Evolutionary conservation across 2,888 invertebrate genomes (phyloP).

Genomic region (Podabrus alpinus): DNA sequence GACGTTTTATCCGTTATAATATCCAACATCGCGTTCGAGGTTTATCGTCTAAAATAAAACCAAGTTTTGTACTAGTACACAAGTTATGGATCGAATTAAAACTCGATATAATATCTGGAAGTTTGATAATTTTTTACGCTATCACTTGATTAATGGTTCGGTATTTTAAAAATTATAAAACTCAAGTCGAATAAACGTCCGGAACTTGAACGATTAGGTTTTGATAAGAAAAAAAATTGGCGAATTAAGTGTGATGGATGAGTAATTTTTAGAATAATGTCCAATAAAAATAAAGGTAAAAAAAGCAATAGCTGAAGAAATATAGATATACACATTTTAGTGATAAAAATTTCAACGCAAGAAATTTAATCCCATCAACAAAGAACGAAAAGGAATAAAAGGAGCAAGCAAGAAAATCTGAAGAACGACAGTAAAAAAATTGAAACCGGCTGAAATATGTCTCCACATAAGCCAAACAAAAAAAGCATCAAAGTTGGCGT

Average conservation of each 20-base stretch:
- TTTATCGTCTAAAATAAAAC: background rate
- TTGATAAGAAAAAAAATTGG: background rate
- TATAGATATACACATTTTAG: background rate
- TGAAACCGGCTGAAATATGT: constrained; percentile 32
- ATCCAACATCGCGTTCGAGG: background rate
- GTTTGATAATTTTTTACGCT: background rate
- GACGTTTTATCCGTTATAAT: background rate
- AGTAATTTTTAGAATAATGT: background rate
- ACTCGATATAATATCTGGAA: background rate
- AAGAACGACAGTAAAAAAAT: constrained; percentile 12
- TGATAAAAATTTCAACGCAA: background rate
- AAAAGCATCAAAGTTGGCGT: constrained; percentile 41
- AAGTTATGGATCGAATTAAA: background rate
- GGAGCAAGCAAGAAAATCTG: constrained; percentile 16
- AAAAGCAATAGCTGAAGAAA: background rate
- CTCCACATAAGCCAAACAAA: constrained; percentile 35
- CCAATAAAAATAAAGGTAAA: background rate
- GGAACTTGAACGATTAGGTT: background rate
- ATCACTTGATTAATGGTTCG: background rate
- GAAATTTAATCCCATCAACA: background rate
- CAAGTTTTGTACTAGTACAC: background rate
- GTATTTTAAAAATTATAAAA: background rate
- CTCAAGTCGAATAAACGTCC: background rate
- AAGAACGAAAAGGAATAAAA: constrained; percentile 5
- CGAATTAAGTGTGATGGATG: background rate